These are phyloP conservation scores for Cotesia congregata DNA, from an alignment of 2,888 invertebrate species.

Conservation along the genomic window DNA sequence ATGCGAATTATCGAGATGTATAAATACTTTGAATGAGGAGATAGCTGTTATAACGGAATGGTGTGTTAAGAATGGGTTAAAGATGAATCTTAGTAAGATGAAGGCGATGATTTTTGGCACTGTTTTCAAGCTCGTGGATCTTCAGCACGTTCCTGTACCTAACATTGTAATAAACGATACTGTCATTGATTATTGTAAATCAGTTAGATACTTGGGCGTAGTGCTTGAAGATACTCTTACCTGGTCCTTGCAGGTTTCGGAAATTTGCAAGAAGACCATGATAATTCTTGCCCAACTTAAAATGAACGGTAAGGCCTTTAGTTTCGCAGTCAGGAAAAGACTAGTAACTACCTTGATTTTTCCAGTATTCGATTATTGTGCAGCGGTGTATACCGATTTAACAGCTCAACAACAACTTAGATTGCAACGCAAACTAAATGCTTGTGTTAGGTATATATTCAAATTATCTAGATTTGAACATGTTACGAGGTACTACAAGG, in stretches of 20 bases:
- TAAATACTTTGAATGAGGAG: not conserved
- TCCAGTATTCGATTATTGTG: conserved; percentile 32
- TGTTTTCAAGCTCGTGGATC: not conserved
- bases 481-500: not conserved
- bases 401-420: conserved; percentile 18
- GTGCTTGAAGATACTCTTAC: not conserved
- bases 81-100: conserved; percentile 23
- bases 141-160: too few relatives aligned
- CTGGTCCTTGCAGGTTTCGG: not conserved
- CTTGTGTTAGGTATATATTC: conserved; percentile 18
- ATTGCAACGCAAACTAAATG: conserved; percentile 23
- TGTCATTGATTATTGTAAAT: not conserved
- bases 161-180: not conserved
- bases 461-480: conserved; percentile 10
- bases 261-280: conserved; percentile 2
- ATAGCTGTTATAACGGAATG: not conserved
- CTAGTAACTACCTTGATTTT: conserved; percentile 15
- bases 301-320: conserved; percentile 9
- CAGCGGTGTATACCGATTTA: conserved; percentile 19
- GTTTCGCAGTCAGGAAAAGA: not conserved
- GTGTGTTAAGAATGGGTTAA: not conserved
- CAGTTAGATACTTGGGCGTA: too few relatives aligned
- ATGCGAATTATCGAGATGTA: not conserved
- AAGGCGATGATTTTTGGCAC: conserved; percentile 21
- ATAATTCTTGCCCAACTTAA: not conserved